phyloP scores from a whole-genome alignment of 1,140 invertebrate genomes.

The Brachionus angularis region DNA sequence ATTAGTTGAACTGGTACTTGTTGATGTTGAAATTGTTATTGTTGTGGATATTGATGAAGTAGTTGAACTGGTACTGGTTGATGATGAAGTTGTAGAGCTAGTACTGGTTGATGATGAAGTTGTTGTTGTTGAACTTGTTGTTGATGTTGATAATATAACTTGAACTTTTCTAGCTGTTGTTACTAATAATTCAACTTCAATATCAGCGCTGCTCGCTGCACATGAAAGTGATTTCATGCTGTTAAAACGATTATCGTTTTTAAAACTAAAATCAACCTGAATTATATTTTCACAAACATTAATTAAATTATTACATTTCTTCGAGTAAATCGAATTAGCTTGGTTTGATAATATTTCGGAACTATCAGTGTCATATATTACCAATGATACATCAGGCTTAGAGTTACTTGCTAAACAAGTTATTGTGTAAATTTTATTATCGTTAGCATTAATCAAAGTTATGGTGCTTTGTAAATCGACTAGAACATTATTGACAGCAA shows the following conservation, averaged over 20 bases:
- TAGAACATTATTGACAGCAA: neutral
- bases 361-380: neutral
- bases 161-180: too few relatives aligned
- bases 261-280: neutral
- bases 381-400: neutral
- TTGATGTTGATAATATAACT: too few relatives aligned
- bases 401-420: neutral
- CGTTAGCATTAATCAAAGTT: neutral
- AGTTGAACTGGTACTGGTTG: too few relatives aligned
- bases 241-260: neutral
- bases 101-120: too few relatives aligned
- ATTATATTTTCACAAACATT: neutral
- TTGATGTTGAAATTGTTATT: too few relatives aligned
- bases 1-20: too few relatives aligned
- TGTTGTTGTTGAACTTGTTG: too few relatives aligned
- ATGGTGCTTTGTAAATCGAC: neutral
- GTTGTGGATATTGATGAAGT: too few relatives aligned
- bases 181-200: too few relatives aligned
- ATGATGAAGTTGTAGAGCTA: too few relatives aligned
- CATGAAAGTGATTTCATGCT: conserved; percentile 2
- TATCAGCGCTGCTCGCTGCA: neutral
- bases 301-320: neutral
- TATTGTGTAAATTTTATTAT: neutral
- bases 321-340: neutral
- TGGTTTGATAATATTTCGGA: neutral